These are phyloP conservation scores for Atta colombica DNA, from an alignment of 1,140 invertebrate species.

Conservation along the genomic window DNA sequence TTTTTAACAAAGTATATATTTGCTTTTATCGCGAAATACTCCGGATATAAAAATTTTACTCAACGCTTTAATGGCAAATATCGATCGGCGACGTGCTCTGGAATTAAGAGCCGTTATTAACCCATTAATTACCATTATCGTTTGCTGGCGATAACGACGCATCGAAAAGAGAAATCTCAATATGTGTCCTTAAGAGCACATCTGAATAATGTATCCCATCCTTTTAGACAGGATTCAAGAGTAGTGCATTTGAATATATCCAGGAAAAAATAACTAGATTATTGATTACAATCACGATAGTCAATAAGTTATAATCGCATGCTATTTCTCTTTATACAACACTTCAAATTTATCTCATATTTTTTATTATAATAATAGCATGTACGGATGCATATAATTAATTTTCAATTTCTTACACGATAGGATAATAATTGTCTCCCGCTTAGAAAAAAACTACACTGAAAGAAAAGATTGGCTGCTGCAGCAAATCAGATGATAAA, in stretches of 20 bases:
- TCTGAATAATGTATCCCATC: background rate
- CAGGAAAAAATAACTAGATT: constrained; percentile 13
- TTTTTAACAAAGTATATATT: constrained; percentile 16
- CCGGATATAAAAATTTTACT: constrained; percentile 56
- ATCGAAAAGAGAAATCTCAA: constrained; percentile 62
- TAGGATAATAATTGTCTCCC: background rate
- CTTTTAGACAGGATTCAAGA: background rate
- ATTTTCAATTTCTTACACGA: constrained; percentile 5
- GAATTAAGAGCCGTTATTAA: constrained; percentile 75
- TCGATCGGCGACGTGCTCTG: constrained; percentile 32
- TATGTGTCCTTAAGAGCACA: constrained; percentile 51
- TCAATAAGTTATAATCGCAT: background rate
- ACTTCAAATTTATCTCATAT: background rate
- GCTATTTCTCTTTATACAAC: background rate
- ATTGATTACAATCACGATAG: constrained; percentile 45
- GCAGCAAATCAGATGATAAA: too few relatives aligned
- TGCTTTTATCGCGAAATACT: constrained; percentile 21
- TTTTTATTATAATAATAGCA: constrained; percentile 1
- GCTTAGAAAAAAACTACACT: background rate
- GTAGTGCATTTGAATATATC: constrained; percentile 13
- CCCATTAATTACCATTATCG: constrained; percentile 78
- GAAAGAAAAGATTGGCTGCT: too few relatives aligned
- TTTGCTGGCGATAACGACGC: constrained; percentile 51
- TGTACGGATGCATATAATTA: background rate
- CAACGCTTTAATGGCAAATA: constrained; percentile 64